Evolutionary conservation across 1,140 invertebrate species (phyloP).

Genomic region (Camponotus floridanus): DNA sequence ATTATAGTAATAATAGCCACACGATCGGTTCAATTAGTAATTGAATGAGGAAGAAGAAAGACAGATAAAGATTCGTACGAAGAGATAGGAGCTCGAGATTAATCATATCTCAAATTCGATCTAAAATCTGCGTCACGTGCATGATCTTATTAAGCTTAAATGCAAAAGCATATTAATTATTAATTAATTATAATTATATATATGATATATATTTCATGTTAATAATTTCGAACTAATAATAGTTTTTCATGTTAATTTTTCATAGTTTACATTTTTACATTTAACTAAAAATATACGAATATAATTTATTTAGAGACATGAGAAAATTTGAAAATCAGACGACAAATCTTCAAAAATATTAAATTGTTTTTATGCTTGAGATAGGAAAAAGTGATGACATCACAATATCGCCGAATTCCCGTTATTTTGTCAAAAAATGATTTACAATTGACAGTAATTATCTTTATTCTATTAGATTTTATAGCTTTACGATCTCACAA

Average conservation of each 20-base stretch:
- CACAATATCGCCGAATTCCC: conserved; percentile 16
- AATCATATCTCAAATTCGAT: neutral
- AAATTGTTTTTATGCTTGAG: conserved; percentile 64
- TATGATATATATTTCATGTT: too few species aligned
- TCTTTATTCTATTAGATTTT: neutral
- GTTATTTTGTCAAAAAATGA: conserved; percentile 30
- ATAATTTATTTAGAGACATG: neutral
- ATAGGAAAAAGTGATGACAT: conserved; percentile 42
- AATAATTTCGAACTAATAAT: too few species aligned
- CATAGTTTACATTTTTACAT: neutral
- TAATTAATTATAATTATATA: too few species aligned
- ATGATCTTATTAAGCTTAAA: neutral
- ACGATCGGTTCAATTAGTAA: conserved; percentile 29
- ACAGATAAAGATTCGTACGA: conserved; percentile 3
- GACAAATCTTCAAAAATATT: conserved; percentile 48
- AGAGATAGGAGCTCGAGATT: neutral
- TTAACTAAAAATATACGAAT: neutral
- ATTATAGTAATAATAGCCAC: conserved; percentile 14
- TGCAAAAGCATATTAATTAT: neutral
- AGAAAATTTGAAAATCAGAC: conserved; percentile 30
- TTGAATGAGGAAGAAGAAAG: neutral
- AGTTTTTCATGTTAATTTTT: neutral
- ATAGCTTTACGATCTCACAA: neutral
- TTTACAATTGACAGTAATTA: conserved; percentile 15
- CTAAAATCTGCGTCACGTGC: neutral